phyloP scores from a whole-genome alignment of 1,140 invertebrate genomes.

The Homalodisca vitripennis region DNA sequence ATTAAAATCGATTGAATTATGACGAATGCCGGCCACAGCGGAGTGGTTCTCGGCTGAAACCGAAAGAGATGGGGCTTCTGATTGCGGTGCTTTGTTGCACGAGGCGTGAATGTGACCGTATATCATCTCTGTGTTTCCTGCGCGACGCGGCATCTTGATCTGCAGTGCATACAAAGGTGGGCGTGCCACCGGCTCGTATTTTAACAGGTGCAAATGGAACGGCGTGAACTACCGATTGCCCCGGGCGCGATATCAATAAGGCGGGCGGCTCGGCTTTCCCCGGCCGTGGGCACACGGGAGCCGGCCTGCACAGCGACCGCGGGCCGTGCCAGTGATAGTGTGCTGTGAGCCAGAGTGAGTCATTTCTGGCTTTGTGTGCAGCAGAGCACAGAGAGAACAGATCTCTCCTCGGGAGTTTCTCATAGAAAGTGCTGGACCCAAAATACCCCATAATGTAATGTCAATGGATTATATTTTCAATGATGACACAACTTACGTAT shows the following conservation, averaged over 20 bases:
- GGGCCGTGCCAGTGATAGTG: too few species aligned
- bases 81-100: slow-evolving; percentile 6
- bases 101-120: slow-evolving; percentile 22
- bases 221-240: slow-evolving; percentile 19
- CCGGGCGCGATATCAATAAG: not conserved
- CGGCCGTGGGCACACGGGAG: not conserved
- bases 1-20: slow-evolving; percentile 11
- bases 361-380: too few species aligned
- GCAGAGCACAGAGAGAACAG: too few species aligned
- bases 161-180: slow-evolving; percentile 21
- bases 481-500: too few species aligned
- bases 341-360: too few species aligned
- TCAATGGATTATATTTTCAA: too few species aligned
- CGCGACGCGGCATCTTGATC: slow-evolving; percentile 16
- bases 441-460: too few species aligned
- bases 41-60: slow-evolving; percentile 10
- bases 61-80: not conserved
- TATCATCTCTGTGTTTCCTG: slow-evolving; percentile 17
- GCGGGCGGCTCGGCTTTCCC: not conserved
- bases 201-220: slow-evolving; percentile 23
- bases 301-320: not conserved
- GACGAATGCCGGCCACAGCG: not conserved
- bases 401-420: too few species aligned
- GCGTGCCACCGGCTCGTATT: not conserved
- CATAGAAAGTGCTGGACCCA: too few species aligned